A percentile compares a stretch with the other conserved stretches of the same genome.
Conservation (phyloP, 2,113 vertebrate species). For the Paradoxurus hermaphroditus region DNA sequence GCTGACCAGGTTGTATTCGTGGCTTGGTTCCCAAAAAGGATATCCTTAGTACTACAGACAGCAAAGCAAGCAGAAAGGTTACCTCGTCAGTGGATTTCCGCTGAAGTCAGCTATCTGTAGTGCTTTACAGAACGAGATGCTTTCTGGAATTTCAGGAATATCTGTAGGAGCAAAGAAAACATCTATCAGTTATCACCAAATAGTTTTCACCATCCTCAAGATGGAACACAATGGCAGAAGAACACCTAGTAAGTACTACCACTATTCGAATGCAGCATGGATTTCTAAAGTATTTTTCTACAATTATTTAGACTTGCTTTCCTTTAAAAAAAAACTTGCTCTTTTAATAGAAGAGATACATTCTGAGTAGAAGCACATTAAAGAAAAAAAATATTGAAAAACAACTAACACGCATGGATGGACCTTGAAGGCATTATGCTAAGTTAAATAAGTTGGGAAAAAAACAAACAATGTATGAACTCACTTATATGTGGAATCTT, state of each 20-base stretch:
- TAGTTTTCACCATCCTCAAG: neutral
- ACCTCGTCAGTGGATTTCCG: slow-evolving; percentile 98
- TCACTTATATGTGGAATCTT: neutral
- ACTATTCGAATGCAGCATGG: neutral
- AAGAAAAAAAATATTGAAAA: slow-evolving; percentile 5
- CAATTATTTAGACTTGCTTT: neutral
- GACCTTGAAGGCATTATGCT: neutral
- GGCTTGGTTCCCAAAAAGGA: neutral
- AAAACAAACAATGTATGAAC: neutral
- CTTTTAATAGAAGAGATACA: neutral
- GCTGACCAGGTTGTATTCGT: neutral
- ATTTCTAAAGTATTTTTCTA: neutral
- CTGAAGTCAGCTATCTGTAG: slow-evolving; percentile 99
- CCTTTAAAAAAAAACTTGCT: neutral
- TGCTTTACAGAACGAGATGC: slow-evolving; percentile 96
- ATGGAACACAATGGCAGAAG: slow-evolving; percentile 19
- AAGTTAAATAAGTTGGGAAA: neutral
- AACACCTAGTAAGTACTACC: neutral
- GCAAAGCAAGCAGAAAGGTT: slow-evolving; percentile 58
- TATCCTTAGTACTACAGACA: fast-evolving
- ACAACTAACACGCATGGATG: neutral
- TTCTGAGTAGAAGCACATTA: neutral
- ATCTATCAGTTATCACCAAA: slow-evolving; percentile 37
- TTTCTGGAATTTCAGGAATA: slow-evolving; percentile 98
- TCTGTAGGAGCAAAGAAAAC: slow-evolving; percentile 83